Evolutionary conservation across 2,888 invertebrate species (phyloP).

Genomic region (Hirtodrosophila alboralis): DNA sequence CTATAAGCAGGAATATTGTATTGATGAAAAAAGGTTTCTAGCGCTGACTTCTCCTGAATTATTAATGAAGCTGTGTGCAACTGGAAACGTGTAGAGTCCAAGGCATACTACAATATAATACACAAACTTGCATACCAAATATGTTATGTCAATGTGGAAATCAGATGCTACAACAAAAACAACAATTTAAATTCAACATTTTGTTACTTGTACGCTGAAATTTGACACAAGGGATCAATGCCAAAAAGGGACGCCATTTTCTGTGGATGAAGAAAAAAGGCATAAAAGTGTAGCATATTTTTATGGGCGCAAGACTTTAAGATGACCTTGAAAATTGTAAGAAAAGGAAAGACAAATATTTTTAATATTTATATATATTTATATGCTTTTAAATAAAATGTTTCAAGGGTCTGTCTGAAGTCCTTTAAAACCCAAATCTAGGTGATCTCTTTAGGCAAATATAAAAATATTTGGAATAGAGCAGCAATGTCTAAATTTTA

Average conservation of each 20-base stretch:
- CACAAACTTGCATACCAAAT: too few species aligned
- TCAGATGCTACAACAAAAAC: constrained; percentile 48
- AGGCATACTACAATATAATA: too few species aligned
- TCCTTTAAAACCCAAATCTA: too few species aligned
- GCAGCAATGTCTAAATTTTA: too few species aligned
- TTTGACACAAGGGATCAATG: constrained; percentile 52
- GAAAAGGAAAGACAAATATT: too few species aligned
- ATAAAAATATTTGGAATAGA: too few species aligned
- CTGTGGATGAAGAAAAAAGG: constrained; percentile 2
- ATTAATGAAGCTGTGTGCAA: constrained; percentile 66
- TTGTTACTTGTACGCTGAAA: constrained; percentile 43
- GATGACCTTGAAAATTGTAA: constrained; percentile 48
- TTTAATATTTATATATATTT: too few species aligned
- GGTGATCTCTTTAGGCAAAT: too few species aligned
- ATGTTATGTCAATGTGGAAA: constrained; percentile 46
- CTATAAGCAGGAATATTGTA: constrained; percentile 35
- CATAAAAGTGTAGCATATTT: constrained; percentile 30
- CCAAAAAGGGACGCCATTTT: constrained; percentile 26
- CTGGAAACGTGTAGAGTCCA: constrained; percentile 14
- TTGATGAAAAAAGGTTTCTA: constrained; percentile 59
- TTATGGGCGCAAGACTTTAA: constrained; percentile 39
- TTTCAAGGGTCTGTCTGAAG: too few species aligned
- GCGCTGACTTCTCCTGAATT: constrained; percentile 65
- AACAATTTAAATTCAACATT: constrained; percentile 23
- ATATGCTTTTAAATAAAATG: too few species aligned